These are phyloP conservation scores for Copidosoma aretas DNA, from an alignment of 2,888 invertebrate species.

Conservation along the genomic window DNA sequence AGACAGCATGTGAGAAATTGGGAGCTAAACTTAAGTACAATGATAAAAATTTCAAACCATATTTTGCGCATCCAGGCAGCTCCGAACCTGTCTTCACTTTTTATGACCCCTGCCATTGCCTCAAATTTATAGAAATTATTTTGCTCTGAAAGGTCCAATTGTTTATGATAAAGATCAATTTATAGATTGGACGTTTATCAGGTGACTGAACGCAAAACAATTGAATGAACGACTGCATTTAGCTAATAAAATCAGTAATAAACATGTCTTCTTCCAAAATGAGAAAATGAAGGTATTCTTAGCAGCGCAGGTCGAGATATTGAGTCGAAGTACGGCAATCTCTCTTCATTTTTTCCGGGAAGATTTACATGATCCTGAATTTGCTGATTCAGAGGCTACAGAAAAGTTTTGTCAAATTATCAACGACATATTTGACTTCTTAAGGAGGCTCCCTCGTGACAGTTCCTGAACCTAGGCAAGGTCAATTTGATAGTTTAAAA, in stretches of 20 bases:
- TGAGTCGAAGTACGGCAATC: not conserved
- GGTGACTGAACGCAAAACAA: not conserved
- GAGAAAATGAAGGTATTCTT: not conserved
- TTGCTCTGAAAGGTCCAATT: not conserved
- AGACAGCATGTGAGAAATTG: slow-evolving; percentile 20
- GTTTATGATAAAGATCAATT: not conserved
- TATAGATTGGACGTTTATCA: not conserved
- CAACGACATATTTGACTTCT: not conserved
- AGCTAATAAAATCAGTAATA: not conserved
- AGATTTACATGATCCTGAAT: not conserved
- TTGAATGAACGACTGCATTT: not conserved
- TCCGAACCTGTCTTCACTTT: not conserved
- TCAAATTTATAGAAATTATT: not conserved
- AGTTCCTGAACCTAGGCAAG: no score
- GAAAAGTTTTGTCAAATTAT: not conserved
- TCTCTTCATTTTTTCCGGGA: no score
- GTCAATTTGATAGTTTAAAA: no score
- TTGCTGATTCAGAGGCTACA: not conserved
- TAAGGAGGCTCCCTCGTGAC: not conserved
- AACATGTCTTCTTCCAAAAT: not conserved
- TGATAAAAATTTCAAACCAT: not conserved
- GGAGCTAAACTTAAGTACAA: slow-evolving; percentile 1
- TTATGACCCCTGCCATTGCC: not conserved
- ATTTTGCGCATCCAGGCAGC: not conserved
- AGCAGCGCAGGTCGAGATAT: not conserved